These are phyloP conservation scores for Papilio glaucus DNA, from an alignment of 1,140 invertebrate species.

Conservation along the genomic window DNA sequence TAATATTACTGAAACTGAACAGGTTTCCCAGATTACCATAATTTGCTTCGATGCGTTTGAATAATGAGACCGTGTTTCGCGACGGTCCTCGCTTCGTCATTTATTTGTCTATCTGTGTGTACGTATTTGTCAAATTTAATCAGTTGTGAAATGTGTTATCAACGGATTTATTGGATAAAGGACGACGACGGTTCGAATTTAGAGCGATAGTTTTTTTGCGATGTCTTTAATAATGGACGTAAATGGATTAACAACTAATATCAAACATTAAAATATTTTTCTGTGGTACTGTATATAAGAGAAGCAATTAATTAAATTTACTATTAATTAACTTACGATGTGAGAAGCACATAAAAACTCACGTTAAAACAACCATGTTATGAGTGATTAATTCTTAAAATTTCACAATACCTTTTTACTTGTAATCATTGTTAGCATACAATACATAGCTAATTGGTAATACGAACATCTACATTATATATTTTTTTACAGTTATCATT, in stretches of 20 bases:
- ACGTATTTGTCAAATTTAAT: constrained; percentile 52
- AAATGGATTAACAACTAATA: background rate
- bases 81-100: constrained; percentile 54
- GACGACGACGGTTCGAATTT: constrained; percentile 3
- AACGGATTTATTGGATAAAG: constrained; percentile 33
- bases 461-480: no score
- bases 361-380: no score
- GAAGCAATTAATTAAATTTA: background rate
- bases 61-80: constrained; percentile 80
- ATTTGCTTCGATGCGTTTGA: constrained; percentile 83
- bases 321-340: no score
- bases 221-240: background rate
- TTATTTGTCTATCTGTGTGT: constrained; percentile 53
- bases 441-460: no score
- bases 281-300: background rate
- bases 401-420: background rate
- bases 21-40: constrained; percentile 82
- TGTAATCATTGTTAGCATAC: background rate
- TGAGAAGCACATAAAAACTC: no score
- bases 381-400: background rate
- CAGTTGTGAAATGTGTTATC: constrained; percentile 60
- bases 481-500: background rate
- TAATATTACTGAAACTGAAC: constrained; percentile 81
- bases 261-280: background rate
- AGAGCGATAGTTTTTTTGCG: constrained; percentile 5